phyloP scores from a whole-genome alignment of 1,140 invertebrate genomes.

The Phymastichus coffea region DNA sequence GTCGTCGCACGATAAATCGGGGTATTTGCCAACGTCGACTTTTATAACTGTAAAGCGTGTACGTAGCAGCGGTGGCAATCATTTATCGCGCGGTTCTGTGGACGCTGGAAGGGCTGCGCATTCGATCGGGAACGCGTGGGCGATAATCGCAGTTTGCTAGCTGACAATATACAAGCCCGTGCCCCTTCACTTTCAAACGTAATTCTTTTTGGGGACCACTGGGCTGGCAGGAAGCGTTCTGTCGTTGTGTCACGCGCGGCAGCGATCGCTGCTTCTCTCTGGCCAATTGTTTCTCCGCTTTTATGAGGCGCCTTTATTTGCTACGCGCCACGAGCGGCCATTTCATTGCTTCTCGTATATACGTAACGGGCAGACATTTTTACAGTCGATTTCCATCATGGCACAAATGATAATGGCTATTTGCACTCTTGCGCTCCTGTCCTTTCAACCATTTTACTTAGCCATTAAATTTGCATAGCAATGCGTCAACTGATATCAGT shows the following conservation, averaged over 20 bases:
- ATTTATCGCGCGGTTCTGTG: too few species aligned
- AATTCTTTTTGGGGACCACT: conserved; percentile 12
- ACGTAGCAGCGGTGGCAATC: too few species aligned
- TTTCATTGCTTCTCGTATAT: too few species aligned
- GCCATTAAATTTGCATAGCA: not conserved
- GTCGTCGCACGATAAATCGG: too few species aligned
- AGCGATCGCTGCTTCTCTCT: not conserved
- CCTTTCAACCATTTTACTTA: conserved; percentile 29
- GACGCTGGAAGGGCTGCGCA: conserved; percentile 25
- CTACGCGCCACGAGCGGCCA: too few species aligned
- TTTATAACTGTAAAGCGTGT: too few species aligned
- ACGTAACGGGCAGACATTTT: too few species aligned
- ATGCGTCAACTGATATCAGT: not conserved
- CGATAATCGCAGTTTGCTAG: conserved; percentile 44
- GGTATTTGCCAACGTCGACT: too few species aligned
- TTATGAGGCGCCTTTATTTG: not conserved
- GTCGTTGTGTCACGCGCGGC: not conserved
- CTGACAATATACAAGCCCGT: conserved; percentile 31
- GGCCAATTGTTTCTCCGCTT: conserved; percentile 8
- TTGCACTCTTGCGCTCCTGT: not conserved
- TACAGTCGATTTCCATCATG: too few species aligned
- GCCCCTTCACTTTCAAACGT: conserved; percentile 1
- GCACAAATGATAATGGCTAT: too few species aligned
- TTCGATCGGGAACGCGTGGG: conserved; percentile 48
- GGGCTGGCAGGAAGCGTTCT: too few species aligned